These are phyloP conservation scores for Cariama cristata DNA, from an alignment of 2,113 vertebrate species.

Conservation along the genomic window DNA sequence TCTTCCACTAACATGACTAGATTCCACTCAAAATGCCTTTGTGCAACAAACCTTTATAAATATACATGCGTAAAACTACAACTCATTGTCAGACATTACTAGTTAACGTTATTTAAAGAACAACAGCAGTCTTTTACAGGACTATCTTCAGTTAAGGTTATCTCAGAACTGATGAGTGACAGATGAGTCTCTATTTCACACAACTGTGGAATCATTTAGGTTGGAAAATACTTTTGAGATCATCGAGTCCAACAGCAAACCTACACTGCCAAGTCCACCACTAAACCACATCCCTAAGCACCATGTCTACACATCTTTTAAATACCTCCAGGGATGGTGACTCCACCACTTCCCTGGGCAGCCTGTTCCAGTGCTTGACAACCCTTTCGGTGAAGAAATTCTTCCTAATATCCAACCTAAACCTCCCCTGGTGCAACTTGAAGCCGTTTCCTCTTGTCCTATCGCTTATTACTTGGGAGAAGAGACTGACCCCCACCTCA, in stretches of 20 bases:
- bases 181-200: not conserved
- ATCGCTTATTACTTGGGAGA: too few species aligned
- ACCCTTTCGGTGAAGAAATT: too few species aligned
- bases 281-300: too few species aligned
- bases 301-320: not conserved
- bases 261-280: not conserved
- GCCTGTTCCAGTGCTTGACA: not conserved
- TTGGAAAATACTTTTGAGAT: not conserved
- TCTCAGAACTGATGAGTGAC: not conserved
- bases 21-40: not conserved
- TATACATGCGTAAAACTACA: not conserved
- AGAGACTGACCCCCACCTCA: too few species aligned
- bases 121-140: not conserved
- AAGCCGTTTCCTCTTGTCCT: too few species aligned
- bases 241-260: not conserved
- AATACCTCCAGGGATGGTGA: not conserved
- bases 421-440: too few species aligned
- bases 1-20: not conserved
- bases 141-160: not conserved
- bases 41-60: not conserved
- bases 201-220: not conserved
- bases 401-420: too few species aligned
- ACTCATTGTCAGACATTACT: not conserved
- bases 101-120: not conserved
- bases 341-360: not conserved